Percentiles rank a stretch among this genome's conserved stretches.
Evolutionary conservation across 2,797 vertebrate genomes (phyloP).

Genomic region (Parauchenoglanis ngamensis): DNA sequence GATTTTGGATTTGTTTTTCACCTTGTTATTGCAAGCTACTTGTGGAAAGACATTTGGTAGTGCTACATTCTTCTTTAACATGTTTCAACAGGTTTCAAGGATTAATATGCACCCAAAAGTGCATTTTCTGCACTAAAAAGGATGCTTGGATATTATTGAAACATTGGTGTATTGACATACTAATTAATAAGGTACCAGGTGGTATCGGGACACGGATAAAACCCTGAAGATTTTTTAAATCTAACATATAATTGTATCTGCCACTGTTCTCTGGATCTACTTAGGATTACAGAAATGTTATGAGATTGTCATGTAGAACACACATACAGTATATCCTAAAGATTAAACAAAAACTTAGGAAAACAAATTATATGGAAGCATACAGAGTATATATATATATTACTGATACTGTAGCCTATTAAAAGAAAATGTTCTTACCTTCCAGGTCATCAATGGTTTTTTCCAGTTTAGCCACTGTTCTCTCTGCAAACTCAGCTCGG

Average conservation of each 20-base stretch:
- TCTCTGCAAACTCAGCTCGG: constrained; percentile 96
- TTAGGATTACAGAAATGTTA: not conserved
- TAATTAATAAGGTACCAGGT: not conserved
- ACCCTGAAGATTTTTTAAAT: not conserved
- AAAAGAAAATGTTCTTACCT: constrained; percentile 77
- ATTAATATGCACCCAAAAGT: not conserved
- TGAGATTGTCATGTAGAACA: not conserved
- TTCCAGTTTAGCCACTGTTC: constrained; percentile 97
- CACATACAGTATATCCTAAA: not conserved
- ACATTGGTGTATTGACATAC: not conserved
- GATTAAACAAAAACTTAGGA: not conserved
- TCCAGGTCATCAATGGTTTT: constrained; percentile 98
- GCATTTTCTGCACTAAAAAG: not conserved
- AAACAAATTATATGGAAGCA: not conserved
- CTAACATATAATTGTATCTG: not conserved
- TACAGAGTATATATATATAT: not conserved
- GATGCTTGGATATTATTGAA: not conserved
- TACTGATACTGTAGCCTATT: not conserved
- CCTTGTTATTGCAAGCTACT: not conserved
- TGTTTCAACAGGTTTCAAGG: not conserved
- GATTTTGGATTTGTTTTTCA: not conserved
- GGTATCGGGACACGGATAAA: not conserved
- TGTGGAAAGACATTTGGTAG: not conserved
- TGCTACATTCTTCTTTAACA: not conserved
- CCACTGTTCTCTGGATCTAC: not conserved